Base-by-base conservation (phyloP, 2,888 invertebrate genomes). In the Scelioninae gen. 2 region DNA sequence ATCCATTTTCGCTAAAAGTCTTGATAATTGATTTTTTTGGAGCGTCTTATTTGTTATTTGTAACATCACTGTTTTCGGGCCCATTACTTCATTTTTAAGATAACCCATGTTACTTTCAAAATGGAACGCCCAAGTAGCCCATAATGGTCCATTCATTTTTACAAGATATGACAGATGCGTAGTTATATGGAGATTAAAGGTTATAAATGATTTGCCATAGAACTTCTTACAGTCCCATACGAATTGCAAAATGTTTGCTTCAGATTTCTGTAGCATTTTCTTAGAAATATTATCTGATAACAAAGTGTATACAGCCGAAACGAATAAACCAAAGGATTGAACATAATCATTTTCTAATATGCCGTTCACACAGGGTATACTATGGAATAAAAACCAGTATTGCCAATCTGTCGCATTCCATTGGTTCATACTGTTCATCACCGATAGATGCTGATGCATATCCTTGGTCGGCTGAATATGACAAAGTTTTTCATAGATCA, bases 361-460 rank as follows among this genome's bases (percentile, higher is more conserved):
- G n/a, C 39, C 55, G 9, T 9, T 46, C 2, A 65, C 16, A 39
- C 74, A 74, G 2, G 73, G 76, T 9, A 76, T 41, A 31, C 73
- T 75, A 13, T 70, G 73, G 50, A 41, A 60, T 11, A 75, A 18
- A 2, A 76, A 64, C 74, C 77, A 77, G 19, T 57, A 74, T 41
- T 57, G 43, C 60, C 72, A 72, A 28, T 77, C 74, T 2, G 70
- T 31, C 7, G 74, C 73, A 11, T 72, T 76, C 61, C 73, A 73
- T 37, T 46, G 48, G 31, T 58, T 58, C n/a, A 13, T 39, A 13
- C 22, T 52, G 15, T 48, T 61, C 39, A 46, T 48, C 3, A 16
- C 37, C 6, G 28, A 48, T n/a, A 76, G 73, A 28, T 61, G 50
- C 1, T 71, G 61, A 41, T 73, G 48, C n/a, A 71, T 69, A 35